phyloP scores from a whole-genome alignment of 64 coral and sea anemone species.

The Trachythela sp. region DNA sequence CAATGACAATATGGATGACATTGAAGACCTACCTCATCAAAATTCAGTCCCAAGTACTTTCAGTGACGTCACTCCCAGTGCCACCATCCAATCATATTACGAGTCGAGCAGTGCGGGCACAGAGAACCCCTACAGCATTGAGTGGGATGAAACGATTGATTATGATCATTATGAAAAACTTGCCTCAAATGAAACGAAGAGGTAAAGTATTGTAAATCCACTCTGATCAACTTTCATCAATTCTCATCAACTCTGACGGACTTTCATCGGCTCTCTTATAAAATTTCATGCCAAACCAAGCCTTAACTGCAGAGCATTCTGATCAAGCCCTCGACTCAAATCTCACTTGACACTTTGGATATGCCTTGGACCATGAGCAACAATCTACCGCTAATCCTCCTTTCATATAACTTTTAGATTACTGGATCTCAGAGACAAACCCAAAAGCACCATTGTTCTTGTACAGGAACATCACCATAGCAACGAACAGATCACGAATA shows the following conservation, averaged over 20 bases:
- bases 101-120: not conserved
- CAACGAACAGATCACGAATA: not conserved
- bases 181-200: not conserved
- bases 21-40: not conserved
- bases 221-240: too few species aligned
- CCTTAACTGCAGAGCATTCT: too few species aligned
- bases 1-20: not conserved
- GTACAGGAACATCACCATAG: not conserved
- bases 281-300: too few species aligned
- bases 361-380: too few species aligned
- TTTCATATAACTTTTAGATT: not conserved
- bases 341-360: too few species aligned
- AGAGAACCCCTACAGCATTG: not conserved
- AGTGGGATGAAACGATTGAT: conserved; percentile 16
- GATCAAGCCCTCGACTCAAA: too few species aligned
- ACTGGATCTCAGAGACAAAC: not conserved
- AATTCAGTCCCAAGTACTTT: not conserved
- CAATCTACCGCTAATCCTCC: too few species aligned
- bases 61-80: not conserved
- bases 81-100: not conserved
- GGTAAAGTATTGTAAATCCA: not conserved
- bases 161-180: not conserved
- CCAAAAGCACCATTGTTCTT: not conserved
- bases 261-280: too few species aligned
- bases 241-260: too few species aligned